A percentile compares a stretch with the other conserved stretches of the same genome.
Conservation (phyloP, 2,113 vertebrate species). For the Cromileptes altivelis region DNA sequence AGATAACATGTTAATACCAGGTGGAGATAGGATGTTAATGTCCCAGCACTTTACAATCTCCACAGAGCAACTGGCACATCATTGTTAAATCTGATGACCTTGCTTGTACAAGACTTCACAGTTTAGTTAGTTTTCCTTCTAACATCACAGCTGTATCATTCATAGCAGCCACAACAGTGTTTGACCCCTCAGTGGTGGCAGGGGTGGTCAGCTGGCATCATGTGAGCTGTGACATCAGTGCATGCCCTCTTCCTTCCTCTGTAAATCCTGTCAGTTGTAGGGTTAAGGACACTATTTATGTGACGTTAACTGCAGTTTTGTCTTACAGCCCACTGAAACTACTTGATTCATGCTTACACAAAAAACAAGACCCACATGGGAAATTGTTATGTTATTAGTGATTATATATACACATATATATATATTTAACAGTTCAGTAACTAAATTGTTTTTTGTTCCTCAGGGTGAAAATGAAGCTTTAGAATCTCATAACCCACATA, state of each 20-base stretch:
- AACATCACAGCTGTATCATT: neutral
- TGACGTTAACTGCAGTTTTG: constrained; percentile 14
- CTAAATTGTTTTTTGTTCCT: constrained; percentile 76
- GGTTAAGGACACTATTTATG: constrained; percentile 34
- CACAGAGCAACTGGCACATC: neutral
- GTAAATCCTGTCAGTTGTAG: constrained; percentile 7
- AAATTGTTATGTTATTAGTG: constrained; percentile 2
- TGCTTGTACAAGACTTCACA: neutral
- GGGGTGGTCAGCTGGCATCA: neutral
- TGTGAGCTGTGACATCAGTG: constrained; percentile 8
- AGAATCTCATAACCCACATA: constrained; percentile 56
- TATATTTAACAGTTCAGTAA: constrained; percentile 48
- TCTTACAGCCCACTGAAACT: constrained; percentile 12
- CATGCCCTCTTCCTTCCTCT: constrained; percentile 18
- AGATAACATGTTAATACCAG: constrained; percentile 19
- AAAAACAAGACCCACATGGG: neutral
- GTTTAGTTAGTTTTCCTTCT: neutral
- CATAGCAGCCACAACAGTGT: neutral
- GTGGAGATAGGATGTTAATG: neutral
- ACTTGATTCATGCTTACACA: constrained; percentile 29
- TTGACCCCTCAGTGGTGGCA: too few species aligned
- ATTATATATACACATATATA: constrained; percentile 39
- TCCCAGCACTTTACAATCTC: neutral
- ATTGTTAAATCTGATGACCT: neutral
- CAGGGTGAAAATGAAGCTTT: constrained; percentile 81